Base-by-base conservation (phyloP, 2,797 vertebrate genomes). In the Sylvia borin region DNA sequence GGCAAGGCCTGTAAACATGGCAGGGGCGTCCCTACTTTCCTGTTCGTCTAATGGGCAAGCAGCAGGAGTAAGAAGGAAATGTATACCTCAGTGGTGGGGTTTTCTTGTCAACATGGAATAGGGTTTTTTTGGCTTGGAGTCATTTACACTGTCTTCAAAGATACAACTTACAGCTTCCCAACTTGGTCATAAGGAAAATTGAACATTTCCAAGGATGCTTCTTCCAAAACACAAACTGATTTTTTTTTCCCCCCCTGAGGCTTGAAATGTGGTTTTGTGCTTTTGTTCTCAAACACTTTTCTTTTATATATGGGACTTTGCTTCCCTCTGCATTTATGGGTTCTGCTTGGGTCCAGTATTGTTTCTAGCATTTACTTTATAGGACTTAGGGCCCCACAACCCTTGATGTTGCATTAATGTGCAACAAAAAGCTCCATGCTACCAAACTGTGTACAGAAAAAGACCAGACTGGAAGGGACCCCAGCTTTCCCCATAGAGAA, bases 391-490 rank as follows among this genome's bases (percentile, higher is more conserved):
- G 70, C 81, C 72, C 66, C 78, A 90, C 72, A 83, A 62, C 20
- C 55, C 79, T 85, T 92, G 50, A 95, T 72, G 86, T 45, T 89
- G 58, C 42, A 76, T 66, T 71, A 88, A 76, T 0, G 1, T 65
- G 45, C 67, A 95, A 86, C 60, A 88, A 91, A 95, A 92, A 61
- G 20, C 45, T 92, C 43, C 32, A 67, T n/a, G 88, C 74, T 92
- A 96, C 76, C 74, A 94, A 83, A 77, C 85, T 88, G 55, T 61
- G 36, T 67, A 86, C 60, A 95, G 93, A 93, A 95, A 94, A 95
- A 93, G 83, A 90, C 71, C 91, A 95, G 93, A 87, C 90, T 97
- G 95, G 94, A 95, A 95, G 94, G 94, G 94, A 95, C 92, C 83
- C 55, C 90, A 94, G 77, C 32, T 67, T 83, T 93, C 88, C 74